phyloP scores from a whole-genome alignment of 2,888 invertebrate species.

The Drosophila anomelani region DNA sequence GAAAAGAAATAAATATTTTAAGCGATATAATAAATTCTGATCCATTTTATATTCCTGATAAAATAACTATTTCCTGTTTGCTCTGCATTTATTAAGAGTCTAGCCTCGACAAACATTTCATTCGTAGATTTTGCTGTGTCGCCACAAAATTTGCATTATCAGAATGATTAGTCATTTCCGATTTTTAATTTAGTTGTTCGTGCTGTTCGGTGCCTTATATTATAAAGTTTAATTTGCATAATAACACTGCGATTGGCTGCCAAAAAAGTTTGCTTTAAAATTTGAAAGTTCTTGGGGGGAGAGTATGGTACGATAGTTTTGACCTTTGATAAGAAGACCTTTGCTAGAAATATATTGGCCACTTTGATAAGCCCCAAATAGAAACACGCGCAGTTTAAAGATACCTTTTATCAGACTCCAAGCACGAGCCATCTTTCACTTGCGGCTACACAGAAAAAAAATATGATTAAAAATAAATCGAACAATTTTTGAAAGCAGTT shows the following conservation, averaged over 20 bases:
- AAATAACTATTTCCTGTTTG: background rate
- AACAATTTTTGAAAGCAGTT: too few species aligned
- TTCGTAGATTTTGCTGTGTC: background rate
- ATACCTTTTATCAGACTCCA: background rate
- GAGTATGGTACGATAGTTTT: background rate
- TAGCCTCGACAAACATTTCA: conserved; percentile 1
- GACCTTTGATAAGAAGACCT: conserved; percentile 5
- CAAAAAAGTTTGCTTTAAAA: background rate
- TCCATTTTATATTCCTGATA: background rate
- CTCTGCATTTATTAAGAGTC: background rate
- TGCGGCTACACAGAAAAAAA: background rate
- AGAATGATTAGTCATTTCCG: conserved; percentile 22
- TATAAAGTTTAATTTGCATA: conserved; percentile 11
- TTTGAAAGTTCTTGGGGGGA: background rate
- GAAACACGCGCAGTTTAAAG: conserved; percentile 1
- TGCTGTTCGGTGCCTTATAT: background rate
- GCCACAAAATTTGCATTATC: conserved; percentile 17
- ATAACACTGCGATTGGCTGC: background rate
- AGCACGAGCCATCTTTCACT: background rate
- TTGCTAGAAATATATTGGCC: background rate
- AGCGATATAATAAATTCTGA: background rate
- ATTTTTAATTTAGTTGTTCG: background rate
- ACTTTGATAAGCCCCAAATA: background rate
- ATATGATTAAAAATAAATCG: too few species aligned
- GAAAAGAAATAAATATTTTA: background rate